A percentile compares a stretch with the other conserved stretches of the same genome.
Conservation (phyloP, 2,888 invertebrate genomes). For the Thymelicus acteon region DNA sequence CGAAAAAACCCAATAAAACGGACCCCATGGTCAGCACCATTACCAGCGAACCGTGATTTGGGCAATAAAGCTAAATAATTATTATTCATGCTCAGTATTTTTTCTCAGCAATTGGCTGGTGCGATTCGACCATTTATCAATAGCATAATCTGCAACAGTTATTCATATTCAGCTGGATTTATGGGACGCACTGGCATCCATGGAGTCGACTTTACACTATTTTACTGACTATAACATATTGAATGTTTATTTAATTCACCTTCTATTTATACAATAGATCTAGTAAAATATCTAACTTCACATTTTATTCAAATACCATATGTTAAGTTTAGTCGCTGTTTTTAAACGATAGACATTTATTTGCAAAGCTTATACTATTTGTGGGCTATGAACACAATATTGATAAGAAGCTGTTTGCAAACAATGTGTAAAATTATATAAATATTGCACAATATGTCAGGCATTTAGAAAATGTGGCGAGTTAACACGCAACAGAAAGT, state of each 20-base stretch:
- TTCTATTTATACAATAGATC: conserved; percentile 17
- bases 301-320: conserved; percentile 46
- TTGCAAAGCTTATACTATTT: conserved; percentile 43
- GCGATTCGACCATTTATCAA: conserved; percentile 74
- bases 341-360: conserved; percentile 43
- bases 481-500: not conserved
- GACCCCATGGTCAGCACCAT: conserved; percentile 67
- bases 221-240: conserved; percentile 20
- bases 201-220: conserved; percentile 54
- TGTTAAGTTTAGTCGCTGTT: conserved; percentile 44
- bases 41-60: conserved; percentile 72
- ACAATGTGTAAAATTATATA: conserved; percentile 34
- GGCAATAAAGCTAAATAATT: conserved; percentile 67
- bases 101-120: conserved; percentile 68
- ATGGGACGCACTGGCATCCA: conserved; percentile 50
- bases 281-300: conserved; percentile 28
- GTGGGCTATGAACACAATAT: conserved; percentile 24
- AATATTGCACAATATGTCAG: conserved; percentile 34
- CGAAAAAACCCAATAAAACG: conserved; percentile 72
- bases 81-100: conserved; percentile 74
- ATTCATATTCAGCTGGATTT: conserved; percentile 74
- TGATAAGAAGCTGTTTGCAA: conserved; percentile 36
- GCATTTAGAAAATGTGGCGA: conserved; percentile 18
- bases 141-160: conserved; percentile 77
- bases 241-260: conserved; percentile 6